Base-by-base conservation (phyloP, 2,888 invertebrate genomes). In the Hypsopygia costalis region DNA sequence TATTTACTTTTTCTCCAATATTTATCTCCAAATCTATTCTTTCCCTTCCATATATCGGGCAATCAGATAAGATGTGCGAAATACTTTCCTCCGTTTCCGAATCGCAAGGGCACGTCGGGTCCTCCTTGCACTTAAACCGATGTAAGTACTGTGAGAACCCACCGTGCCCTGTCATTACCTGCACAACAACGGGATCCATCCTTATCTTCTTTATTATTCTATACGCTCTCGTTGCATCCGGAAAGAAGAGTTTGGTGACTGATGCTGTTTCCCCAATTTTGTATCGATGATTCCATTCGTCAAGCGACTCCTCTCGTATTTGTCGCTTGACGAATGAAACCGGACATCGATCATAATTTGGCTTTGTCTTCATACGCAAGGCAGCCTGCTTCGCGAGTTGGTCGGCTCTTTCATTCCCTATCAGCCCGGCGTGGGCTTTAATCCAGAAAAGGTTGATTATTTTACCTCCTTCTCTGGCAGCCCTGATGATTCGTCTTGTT, bases 401-500 rank as follows among this genome's bases (percentile, higher is more conserved):
- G 25, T 51, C 48, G 0, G 51, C 55, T 1, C 51, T 31, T 20
- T 53, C 50, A 11, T 49, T 53, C 0, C 47, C 51, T n/a, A 21
- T 32, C 6, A 44, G 11, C 3, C 49, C 49, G 0, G 38, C 49
- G 6, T 52, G 52, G 0, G 52, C 51, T 34, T 49, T 51, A 0
- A 50, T 33, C 50, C 52, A 56, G 32, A 28, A 46, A 0, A 55
- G 11, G 0, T 10, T 4, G 0, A 49, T 12, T 0, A 1, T 11
- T 43, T 40, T 36, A 6, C 11, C 11, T n/a, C n/a, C n/a, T n/a
- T n/a, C n/a, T n/a, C n/a, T n/a, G n/a, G n/a, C n/a, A n/a, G n/a
- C n/a, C n/a, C n/a, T n/a, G n/a, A n/a, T n/a, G n/a, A n/a, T n/a
- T n/a, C n/a, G n/a, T n/a, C 34, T 9, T 0, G 36, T 30, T 7